A percentile compares a stretch with the other conserved stretches of the same genome.
phyloP scores from a whole-genome alignment of 2,888 invertebrate species.

The Notodonta dromedarius region DNA sequence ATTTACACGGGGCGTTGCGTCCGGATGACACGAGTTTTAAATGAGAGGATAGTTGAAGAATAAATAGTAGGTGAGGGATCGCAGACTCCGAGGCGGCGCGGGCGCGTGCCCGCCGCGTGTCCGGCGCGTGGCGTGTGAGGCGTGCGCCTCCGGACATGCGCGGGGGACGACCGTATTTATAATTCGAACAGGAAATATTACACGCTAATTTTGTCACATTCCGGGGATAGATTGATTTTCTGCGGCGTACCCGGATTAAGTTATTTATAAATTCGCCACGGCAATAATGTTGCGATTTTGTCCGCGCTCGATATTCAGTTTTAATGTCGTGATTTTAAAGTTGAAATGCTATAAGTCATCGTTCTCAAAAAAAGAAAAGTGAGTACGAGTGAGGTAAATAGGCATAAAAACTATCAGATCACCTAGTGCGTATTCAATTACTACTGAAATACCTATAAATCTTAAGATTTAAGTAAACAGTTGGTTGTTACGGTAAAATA shows the following conservation, averaged over 20 bases:
- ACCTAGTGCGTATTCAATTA: too few species aligned
- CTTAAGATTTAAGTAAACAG: too few species aligned
- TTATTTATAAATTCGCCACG: constrained; percentile 49
- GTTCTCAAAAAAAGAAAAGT: too few species aligned
- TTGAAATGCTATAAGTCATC: neutral
- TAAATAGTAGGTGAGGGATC: constrained; percentile 68
- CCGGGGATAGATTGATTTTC: constrained; percentile 75
- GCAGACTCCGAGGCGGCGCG: constrained; percentile 48
- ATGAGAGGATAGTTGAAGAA: constrained; percentile 77
- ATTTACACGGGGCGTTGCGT: constrained; percentile 65
- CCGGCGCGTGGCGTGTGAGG: constrained; percentile 54
- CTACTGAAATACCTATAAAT: too few species aligned
- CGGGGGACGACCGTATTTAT: constrained; percentile 69
- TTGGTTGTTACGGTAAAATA: too few species aligned
- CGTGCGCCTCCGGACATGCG: constrained; percentile 50
- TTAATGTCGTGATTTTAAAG: neutral
- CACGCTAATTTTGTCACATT: constrained; percentile 81
- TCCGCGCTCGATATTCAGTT: constrained; percentile 7
- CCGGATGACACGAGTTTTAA: constrained; percentile 72
- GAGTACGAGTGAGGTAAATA: too few species aligned
- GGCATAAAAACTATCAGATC: too few species aligned
- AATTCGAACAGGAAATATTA: constrained; percentile 81
- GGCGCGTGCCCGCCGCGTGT: constrained; percentile 52
- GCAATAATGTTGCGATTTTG: constrained; percentile 39
- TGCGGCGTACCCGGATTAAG: constrained; percentile 60